phyloP scores from a whole-genome alignment of 2,113 vertebrate species.

The Sisor rabdophorus region DNA sequence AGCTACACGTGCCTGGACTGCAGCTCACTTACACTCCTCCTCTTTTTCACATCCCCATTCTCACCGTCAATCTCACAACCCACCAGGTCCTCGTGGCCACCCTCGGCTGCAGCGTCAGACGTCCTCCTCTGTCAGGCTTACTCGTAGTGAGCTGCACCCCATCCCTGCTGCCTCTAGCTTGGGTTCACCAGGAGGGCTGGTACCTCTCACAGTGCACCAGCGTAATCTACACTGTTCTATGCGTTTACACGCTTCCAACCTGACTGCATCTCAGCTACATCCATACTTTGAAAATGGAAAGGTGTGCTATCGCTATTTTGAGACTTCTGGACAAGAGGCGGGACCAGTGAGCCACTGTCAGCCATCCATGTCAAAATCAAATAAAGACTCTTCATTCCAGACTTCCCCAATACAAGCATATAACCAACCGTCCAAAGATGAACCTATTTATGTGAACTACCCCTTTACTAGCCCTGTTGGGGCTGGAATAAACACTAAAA shows the following conservation, averaged over 20 bases:
- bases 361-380: slow-evolving; percentile 10
- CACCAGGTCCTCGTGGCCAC: slow-evolving; percentile 38
- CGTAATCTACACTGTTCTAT: slow-evolving; percentile 33
- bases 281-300: slow-evolving; percentile 64
- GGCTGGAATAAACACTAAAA: slow-evolving; percentile 26
- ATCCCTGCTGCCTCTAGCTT: slow-evolving; percentile 23
- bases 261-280: slow-evolving; percentile 54
- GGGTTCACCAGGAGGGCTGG: slow-evolving; percentile 22
- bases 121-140: slow-evolving; percentile 50
- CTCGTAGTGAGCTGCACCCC: slow-evolving; percentile 51
- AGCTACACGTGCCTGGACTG: slow-evolving; percentile 50
- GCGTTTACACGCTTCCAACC: slow-evolving; percentile 50
- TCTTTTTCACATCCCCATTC: slow-evolving; percentile 49
- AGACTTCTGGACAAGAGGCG: slow-evolving; percentile 42
- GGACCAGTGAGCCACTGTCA: slow-evolving; percentile 22
- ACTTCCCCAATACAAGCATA: slow-evolving; percentile 30
- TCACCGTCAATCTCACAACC: slow-evolving; percentile 41
- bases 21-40: slow-evolving; percentile 50
- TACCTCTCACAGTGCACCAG: slow-evolving; percentile 50
- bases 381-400: slow-evolving; percentile 8
- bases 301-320: slow-evolving; percentile 57
- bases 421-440: slow-evolving; percentile 46
- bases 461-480: slow-evolving; percentile 54
- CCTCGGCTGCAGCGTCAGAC: slow-evolving; percentile 46
- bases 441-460: slow-evolving; percentile 76